Percentiles rank a stretch among this genome's conserved stretches.
phyloP scores from a whole-genome alignment of 2,113 vertebrate species.

The Psammodynastes pulverulentus region DNA sequence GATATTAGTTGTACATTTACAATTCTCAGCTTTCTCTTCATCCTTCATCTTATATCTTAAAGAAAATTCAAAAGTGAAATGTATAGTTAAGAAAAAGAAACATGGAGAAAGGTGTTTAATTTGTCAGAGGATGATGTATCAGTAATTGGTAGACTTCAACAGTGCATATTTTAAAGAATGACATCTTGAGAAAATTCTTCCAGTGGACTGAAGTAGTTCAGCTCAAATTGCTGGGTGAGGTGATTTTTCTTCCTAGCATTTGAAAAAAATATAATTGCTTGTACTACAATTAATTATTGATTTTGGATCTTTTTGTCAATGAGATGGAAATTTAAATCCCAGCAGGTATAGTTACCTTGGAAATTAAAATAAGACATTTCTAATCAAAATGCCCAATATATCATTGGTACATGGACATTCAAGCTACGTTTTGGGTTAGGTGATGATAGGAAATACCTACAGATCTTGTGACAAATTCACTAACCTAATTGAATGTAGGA shows the following conservation, averaged over 20 bases:
- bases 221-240: neutral
- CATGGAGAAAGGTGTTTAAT: neutral
- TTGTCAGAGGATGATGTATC: neutral
- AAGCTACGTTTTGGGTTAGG: slow-evolving; percentile 15
- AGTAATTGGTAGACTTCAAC: neutral
- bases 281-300: slow-evolving; percentile 7
- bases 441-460: slow-evolving; percentile 9
- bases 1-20: neutral
- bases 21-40: neutral
- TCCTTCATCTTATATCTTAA: neutral
- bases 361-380: slow-evolving; percentile 25
- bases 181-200: neutral
- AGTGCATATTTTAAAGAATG: neutral
- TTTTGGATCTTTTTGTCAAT: slow-evolving; percentile 20
- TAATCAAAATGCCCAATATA: slow-evolving; percentile 11
- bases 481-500: slow-evolving; percentile 31
- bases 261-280: neutral
- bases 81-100: neutral
- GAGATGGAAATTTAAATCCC: slow-evolving; percentile 19
- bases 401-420: neutral
- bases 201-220: neutral
- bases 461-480: slow-evolving; percentile 19
- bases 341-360: neutral
- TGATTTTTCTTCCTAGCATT: slow-evolving; percentile 17
- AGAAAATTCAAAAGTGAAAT: neutral